phyloP scores from a whole-genome alignment of 2,113 vertebrate genomes.

The Rhinolophus ferrumequinum region DNA sequence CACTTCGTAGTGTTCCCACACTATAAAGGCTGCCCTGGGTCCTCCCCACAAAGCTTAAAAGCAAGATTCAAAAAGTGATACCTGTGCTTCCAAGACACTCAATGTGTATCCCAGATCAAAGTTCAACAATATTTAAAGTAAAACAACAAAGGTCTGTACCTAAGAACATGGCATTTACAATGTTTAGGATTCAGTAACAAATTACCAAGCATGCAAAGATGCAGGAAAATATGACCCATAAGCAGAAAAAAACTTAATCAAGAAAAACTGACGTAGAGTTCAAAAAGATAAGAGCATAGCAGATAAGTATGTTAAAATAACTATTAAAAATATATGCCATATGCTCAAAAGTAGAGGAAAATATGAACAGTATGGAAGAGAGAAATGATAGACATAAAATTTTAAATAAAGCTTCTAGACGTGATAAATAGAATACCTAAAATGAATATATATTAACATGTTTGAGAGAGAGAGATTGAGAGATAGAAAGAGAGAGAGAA shows the following conservation, averaged over 20 bases:
- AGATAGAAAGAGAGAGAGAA: too few relatives aligned
- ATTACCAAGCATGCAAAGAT: not conserved
- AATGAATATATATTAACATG: not conserved
- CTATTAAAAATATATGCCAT: not conserved
- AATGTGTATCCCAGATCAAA: not conserved
- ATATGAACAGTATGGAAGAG: not conserved
- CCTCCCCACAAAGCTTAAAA: not conserved
- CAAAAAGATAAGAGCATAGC: not conserved
- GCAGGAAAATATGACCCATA: not conserved
- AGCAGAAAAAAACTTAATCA: not conserved
- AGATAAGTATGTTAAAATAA: not conserved
- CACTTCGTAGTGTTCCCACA: not conserved
- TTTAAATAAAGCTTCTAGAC: not conserved
- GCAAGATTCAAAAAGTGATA: not conserved
- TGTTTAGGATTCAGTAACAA: not conserved
- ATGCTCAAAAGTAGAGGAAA: not conserved
- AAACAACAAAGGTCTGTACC: not conserved
- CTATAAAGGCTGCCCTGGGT: not conserved
- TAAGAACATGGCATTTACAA: not conserved
- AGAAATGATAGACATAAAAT: not conserved
- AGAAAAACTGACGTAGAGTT: not conserved
- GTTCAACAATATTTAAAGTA: not conserved
- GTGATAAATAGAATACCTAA: not conserved
- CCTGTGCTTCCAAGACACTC: not conserved
- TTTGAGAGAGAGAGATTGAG: too few relatives aligned